Evolutionary conservation across 2,113 vertebrate genomes (phyloP), one percentile per base, ranked within the genome.

Genomic region (Natator depressus): DNA sequence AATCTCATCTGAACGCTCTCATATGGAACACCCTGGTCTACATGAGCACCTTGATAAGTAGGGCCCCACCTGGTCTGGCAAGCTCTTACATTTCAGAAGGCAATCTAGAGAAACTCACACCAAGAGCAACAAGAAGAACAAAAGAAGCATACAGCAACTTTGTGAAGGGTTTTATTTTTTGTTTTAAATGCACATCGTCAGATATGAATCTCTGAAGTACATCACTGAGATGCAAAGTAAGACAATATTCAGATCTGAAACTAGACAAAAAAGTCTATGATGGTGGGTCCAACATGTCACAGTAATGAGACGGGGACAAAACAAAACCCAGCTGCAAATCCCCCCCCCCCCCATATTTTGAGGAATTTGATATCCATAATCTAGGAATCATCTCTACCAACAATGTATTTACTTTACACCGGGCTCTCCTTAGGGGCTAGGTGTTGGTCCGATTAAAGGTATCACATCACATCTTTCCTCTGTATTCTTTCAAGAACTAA

Each of bases 21-120:
- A 54, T 75, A 55, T 0, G 0, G 95, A 88, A 94, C 88, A 50
- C 88, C 38, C 75, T 3, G 0, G 1, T 16, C n/a, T 87, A 54
- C 27, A 0, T 27, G 29, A 55, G 22, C 38, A 72, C n/a, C 78
- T 80, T 54, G 82, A 38, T 83, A 84, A 84, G 80, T 53, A 42
- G 0, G 0, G 54, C 47, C 35, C 38, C 38, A 5, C 46, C 46
- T 0, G 0, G 46, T 0, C 0, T 75, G 85, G 46, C 49, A 84
- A 51, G n/a, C 14, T 46, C 49, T 25, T 16, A 8, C 35, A 35
- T 95, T 87, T 55, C 19, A 35, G 42, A 86, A 81, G 85, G 16
- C 12, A 85, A 7, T 0, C 0, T 2, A 65, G 83, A 80, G 6
- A 57, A 94, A 80, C 0, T 0, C 11, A 79, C 2, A 62, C 84